A percentile compares a stretch with the other conserved stretches of the same genome.
phyloP scores from a whole-genome alignment of 1,140 invertebrate species.

The Ceratitis capitata region DNA sequence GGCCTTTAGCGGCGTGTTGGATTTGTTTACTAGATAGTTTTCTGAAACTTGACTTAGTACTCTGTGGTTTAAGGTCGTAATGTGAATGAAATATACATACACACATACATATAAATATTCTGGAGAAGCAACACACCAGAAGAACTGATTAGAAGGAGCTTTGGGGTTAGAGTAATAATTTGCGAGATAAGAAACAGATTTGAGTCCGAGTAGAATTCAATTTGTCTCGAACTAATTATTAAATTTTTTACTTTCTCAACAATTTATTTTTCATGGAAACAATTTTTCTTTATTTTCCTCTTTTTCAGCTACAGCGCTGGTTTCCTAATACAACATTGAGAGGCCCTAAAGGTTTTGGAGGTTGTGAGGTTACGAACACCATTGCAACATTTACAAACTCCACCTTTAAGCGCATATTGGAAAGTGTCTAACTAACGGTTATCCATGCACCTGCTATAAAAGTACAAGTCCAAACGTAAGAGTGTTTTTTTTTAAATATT shows the following conservation, averaged over 20 bases:
- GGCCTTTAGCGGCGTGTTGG: background rate
- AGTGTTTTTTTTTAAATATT: background rate
- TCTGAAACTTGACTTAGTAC: background rate
- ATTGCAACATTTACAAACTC: constrained; percentile 9
- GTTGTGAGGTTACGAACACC: constrained; percentile 12
- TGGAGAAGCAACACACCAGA: no score
- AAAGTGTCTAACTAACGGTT: background rate
- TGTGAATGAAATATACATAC: background rate
- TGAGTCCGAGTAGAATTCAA: background rate
- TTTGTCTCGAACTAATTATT: background rate
- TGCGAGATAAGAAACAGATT: background rate
- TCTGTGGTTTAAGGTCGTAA: background rate
- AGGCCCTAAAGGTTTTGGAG: constrained; percentile 36
- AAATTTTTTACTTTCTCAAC: background rate
- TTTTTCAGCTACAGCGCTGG: constrained; percentile 12
- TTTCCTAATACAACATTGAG: constrained; percentile 15
- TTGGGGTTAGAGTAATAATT: background rate
- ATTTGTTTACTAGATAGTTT: background rate
- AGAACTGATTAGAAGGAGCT: background rate
- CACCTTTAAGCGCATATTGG: constrained; percentile 37
- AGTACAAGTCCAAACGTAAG: constrained; percentile 1
- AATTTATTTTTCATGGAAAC: background rate
- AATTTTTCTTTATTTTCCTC: background rate
- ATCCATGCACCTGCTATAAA: constrained; percentile 29
- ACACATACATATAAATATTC: no score